phyloP scores from a whole-genome alignment of 2,113 vertebrate species.

The Grantiella picta region DNA sequence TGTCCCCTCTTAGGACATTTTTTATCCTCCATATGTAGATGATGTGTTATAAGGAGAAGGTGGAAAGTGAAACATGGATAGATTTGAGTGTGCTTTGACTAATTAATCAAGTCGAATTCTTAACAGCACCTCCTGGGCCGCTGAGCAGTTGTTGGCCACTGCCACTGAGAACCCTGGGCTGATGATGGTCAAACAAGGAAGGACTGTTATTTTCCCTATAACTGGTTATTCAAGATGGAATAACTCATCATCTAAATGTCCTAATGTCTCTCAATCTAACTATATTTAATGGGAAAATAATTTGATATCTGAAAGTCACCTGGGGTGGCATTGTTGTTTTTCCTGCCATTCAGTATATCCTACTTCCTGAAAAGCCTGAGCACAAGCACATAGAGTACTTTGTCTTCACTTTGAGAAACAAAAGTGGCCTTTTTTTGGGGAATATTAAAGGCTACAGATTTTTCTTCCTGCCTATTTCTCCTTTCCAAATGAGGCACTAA shows the following conservation, averaged over 20 bases:
- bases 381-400: neutral
- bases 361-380: neutral
- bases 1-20: neutral
- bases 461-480: neutral
- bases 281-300: constrained; percentile 13
- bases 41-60: neutral
- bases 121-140: neutral
- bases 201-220: constrained; percentile 5
- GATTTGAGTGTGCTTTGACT: neutral
- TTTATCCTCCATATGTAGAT: neutral
- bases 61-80: neutral
- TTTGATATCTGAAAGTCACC: neutral
- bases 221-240: neutral
- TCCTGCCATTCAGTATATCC: neutral
- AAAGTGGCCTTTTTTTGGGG: neutral
- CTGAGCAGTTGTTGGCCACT: neutral
- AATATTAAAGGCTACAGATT: neutral
- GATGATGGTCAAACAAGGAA: neutral
- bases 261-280: neutral
- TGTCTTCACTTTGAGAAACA: neutral
- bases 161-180: neutral
- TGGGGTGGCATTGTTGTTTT: neutral
- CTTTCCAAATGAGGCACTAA: neutral
- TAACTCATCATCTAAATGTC: neutral
- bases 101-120: neutral